Evolutionary conservation across 2,888 invertebrate species (phyloP).

Genomic region (Acronicta psi): DNA sequence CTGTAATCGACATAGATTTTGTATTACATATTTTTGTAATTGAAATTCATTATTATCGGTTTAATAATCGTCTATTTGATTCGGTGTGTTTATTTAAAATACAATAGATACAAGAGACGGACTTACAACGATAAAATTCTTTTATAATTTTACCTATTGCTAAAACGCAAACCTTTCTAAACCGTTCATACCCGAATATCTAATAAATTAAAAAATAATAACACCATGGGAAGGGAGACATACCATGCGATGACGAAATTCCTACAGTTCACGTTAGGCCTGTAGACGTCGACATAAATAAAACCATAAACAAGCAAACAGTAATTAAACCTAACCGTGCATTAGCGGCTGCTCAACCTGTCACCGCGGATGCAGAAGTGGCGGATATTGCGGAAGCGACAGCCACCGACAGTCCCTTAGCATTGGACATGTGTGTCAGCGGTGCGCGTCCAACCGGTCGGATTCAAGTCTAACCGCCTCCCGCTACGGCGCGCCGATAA

Average conservation of each 20-base stretch:
- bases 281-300: not conserved
- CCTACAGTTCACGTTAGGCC: not conserved
- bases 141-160: too few relatives aligned
- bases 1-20: not conserved
- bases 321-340: constrained; percentile 33
- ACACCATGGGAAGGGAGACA: too few relatives aligned
- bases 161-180: too few relatives aligned
- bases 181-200: too few relatives aligned
- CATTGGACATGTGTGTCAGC: constrained; percentile 61
- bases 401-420: constrained; percentile 35
- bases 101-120: too few relatives aligned
- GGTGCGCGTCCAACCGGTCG: constrained; percentile 47
- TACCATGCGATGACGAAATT: too few relatives aligned
- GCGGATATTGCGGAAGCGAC: constrained; percentile 48
- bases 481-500: constrained; percentile 40
- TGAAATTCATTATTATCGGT: not conserved
- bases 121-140: too few relatives aligned
- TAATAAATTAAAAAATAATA: too few relatives aligned
- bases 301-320: constrained; percentile 1
- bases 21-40: not conserved
- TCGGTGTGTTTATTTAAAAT: not conserved
- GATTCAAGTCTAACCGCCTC: constrained; percentile 40
- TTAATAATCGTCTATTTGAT: not conserved
- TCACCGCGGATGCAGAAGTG: constrained; percentile 39
- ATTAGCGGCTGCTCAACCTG: constrained; percentile 29